phyloP scores from a whole-genome alignment of 2,113 vertebrate species.

The Noctilio leporinus region DNA sequence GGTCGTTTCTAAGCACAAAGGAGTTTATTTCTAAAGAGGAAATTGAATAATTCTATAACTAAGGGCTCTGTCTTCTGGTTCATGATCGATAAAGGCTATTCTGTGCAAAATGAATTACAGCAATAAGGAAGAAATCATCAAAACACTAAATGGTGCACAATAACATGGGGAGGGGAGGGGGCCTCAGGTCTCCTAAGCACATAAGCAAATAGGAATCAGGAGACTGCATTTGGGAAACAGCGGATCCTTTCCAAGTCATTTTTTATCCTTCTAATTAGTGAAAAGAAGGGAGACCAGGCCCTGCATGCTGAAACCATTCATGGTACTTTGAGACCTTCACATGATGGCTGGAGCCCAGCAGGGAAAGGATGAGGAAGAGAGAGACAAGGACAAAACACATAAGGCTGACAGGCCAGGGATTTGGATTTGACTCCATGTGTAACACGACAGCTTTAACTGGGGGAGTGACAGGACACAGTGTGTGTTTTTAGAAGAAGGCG shows the following conservation, averaged over 20 bases:
- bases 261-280: neutral
- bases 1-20: neutral
- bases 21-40: neutral
- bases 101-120: neutral
- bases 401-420: neutral
- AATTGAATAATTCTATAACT: neutral
- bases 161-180: rapidly evolving
- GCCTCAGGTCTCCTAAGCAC: neutral
- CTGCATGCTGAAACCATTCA: neutral
- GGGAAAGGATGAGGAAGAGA: neutral
- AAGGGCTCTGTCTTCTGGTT: neutral
- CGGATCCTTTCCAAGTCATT: neutral
- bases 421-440: neutral
- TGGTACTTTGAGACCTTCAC: neutral
- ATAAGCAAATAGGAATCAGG: rapidly evolving
- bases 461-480: neutral
- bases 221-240: neutral
- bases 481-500: neutral
- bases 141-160: neutral
- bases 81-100: neutral
- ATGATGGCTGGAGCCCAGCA: rapidly evolving
- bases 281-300: neutral
- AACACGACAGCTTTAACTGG: neutral
- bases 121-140: neutral
- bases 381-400: rapidly evolving